These are phyloP conservation scores for Drosophila mercatorum DNA, from an alignment of 2,888 invertebrate species.

Conservation along the genomic window DNA sequence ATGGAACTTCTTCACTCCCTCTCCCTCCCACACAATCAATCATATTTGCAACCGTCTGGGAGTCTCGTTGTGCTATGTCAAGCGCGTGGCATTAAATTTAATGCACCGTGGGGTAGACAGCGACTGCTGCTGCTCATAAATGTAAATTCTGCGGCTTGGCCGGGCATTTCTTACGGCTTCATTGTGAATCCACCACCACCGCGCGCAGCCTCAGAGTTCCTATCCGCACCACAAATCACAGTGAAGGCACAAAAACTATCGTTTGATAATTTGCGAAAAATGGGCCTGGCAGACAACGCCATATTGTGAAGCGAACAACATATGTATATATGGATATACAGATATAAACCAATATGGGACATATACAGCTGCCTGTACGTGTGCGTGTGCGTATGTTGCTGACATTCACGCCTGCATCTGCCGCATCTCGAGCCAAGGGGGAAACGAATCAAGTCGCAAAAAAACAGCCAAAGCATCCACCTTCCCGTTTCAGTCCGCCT, in stretches of 20 bases:
- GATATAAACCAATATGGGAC: no score
- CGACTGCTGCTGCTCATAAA: conserved; percentile 30
- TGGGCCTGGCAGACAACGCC: conserved; percentile 23
- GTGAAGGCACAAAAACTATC: conserved; percentile 33
- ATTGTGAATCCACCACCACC: conserved; percentile 39
- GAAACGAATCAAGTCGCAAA: conserved; percentile 33
- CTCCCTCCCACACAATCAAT: background rate
- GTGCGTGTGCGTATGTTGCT: conserved; percentile 2
- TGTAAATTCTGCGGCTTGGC: conserved; percentile 58
- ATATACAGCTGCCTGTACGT: no score
- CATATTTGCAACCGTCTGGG: conserved; percentile 18
- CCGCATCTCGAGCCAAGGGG: conserved; percentile 25
- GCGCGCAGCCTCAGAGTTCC: conserved; percentile 5
- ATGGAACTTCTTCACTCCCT: background rate
- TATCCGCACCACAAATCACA: conserved; percentile 49
- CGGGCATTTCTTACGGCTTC: conserved; percentile 46
- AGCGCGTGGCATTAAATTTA: conserved; percentile 66
- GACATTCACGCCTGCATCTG: conserved; percentile 73
- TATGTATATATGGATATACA: background rate
- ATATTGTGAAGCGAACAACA: conserved; percentile 34
- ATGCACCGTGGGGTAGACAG: conserved; percentile 54
- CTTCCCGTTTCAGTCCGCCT: conserved; percentile 22
- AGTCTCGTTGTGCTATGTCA: conserved; percentile 31
- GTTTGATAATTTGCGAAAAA: conserved; percentile 66
- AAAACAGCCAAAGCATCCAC: conserved; percentile 4